A percentile compares a stretch with the other conserved stretches of the same genome.
Conservation (phyloP, 2,888 invertebrate species). For the Poecilobothrus nobilitatus region DNA sequence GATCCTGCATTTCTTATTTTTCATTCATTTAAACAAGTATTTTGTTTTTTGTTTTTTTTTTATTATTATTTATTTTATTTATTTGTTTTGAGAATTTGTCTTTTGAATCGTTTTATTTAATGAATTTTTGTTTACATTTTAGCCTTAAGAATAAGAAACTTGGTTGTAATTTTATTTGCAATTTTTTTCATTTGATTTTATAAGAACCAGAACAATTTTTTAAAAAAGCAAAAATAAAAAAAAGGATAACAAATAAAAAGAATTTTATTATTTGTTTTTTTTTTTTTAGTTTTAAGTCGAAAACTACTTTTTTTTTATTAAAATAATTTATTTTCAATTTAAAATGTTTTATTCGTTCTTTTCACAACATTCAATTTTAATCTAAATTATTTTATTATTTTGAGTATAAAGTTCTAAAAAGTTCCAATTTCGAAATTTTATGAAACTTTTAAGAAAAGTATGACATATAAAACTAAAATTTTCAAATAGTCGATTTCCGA, state of each 20-base stretch:
- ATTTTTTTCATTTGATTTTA: neutral
- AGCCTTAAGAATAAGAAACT: neutral
- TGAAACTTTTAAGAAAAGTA: no score
- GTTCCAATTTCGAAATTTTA: no score
- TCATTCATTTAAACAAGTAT: neutral
- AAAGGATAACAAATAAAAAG: neutral
- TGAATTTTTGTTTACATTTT: conserved; percentile 3
- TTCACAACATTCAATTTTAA: no score
- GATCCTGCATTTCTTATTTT: no score
- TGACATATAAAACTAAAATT: no score
- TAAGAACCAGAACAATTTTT: neutral
- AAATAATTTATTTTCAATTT: no score
- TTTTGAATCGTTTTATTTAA: neutral
- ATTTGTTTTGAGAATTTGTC: neutral
- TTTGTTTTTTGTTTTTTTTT: neutral
- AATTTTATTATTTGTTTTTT: neutral
- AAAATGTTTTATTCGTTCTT: no score
- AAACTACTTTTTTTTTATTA: neutral
- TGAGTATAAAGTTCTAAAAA: no score
- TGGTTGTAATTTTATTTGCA: neutral
- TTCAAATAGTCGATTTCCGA: no score
- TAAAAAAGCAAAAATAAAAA: neutral
- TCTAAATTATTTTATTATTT: no score
- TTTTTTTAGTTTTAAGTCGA: neutral
- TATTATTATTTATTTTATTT: neutral